phyloP scores from a whole-genome alignment of 2,113 vertebrate genomes.

The Ochotona princeps region DNA sequence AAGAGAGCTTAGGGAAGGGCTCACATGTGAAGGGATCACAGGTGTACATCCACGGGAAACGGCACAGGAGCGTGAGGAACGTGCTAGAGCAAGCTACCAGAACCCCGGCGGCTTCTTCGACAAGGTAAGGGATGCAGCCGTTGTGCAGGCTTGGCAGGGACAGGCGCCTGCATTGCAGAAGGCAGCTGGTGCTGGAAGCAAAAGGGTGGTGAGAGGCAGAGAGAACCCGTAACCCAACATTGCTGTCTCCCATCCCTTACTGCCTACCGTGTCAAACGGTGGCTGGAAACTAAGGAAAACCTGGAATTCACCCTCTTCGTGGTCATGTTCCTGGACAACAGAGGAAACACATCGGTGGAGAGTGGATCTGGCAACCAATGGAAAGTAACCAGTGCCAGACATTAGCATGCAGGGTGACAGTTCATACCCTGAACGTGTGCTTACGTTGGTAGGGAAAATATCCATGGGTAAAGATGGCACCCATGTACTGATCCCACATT shows the following conservation, averaged over 20 bases:
- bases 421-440: not conserved
- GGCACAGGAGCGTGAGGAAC: rapidly evolving
- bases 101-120: rapidly evolving
- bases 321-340: not conserved
- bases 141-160: not conserved
- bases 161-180: not conserved
- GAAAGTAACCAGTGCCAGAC: not conserved
- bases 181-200: not conserved
- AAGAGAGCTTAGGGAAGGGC: not conserved
- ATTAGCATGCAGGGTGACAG: not conserved
- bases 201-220: not conserved
- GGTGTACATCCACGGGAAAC: not conserved
- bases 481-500: not conserved
- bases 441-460: rapidly evolving
- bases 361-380: not conserved
- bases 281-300: not conserved
- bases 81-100: not conserved
- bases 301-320: not conserved
- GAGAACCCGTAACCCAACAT: not conserved
- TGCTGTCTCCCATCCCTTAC: not conserved
- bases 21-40: not conserved
- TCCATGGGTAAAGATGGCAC: not conserved
- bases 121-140: rapidly evolving
- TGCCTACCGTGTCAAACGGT: not conserved
- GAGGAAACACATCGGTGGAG: not conserved